A percentile compares a stretch with the other conserved stretches of the same genome.
phyloP scores from a whole-genome alignment of 2,797 vertebrate genomes.

The Phrynocephalus guinanensis region DNA sequence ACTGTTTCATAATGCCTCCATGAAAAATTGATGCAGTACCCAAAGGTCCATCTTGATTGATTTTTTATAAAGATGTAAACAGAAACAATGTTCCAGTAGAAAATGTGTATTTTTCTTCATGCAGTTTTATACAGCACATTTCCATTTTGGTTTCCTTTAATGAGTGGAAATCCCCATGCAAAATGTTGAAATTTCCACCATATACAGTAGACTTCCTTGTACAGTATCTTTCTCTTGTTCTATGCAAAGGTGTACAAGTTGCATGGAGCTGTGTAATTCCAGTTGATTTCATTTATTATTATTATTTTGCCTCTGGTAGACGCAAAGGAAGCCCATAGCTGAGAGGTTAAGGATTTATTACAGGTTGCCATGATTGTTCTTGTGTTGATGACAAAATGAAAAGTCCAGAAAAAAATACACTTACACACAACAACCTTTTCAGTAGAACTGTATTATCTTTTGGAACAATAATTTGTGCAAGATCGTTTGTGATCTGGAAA shows the following conservation, averaged over 20 bases:
- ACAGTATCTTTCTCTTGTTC: conserved; percentile 44
- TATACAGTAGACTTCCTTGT: conserved; percentile 53
- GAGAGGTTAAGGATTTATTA: conserved; percentile 34
- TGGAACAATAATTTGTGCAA: conserved; percentile 94
- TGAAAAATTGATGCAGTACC: neutral
- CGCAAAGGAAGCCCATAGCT: conserved; percentile 59
- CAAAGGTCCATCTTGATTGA: conserved; percentile 41
- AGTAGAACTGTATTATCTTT: conserved; percentile 90
- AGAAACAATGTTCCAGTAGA: conserved; percentile 69
- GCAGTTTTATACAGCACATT: conserved; percentile 69
- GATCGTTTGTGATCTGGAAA: conserved; percentile 95
- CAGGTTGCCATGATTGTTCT: conserved; percentile 73
- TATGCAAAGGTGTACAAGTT: conserved; percentile 10
- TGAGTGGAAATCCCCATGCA: conserved; percentile 44
- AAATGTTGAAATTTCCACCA: conserved; percentile 66
- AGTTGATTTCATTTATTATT: conserved; percentile 43
- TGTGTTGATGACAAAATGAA: conserved; percentile 82
- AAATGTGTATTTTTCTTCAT: conserved; percentile 71
- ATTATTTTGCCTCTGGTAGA: conserved; percentile 58
- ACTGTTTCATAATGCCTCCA: conserved; percentile 28
- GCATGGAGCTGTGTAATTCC: conserved; percentile 34
- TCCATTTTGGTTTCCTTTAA: conserved; percentile 53
- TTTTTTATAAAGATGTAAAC: conserved; percentile 68
- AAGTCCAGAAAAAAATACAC: conserved; percentile 81
- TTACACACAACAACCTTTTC: conserved; percentile 85